These are phyloP conservation scores for Conus ventricosus DNA, from an alignment of 1,140 invertebrate species.

Conservation along the genomic window DNA sequence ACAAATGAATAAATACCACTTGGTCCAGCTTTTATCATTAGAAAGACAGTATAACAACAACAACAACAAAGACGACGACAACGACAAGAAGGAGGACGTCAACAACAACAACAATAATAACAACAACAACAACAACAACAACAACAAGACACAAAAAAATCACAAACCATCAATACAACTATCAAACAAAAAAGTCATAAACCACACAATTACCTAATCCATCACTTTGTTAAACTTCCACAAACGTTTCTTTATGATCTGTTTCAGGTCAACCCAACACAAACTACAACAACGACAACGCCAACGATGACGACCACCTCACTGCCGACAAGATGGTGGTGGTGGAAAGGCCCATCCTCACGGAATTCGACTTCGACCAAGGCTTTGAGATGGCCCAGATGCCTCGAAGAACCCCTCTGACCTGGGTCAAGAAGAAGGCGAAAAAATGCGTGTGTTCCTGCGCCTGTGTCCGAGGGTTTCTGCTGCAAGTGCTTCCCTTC, in stretches of 20 bases:
- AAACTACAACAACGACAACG: background rate
- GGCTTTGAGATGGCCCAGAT: conserved; percentile 53
- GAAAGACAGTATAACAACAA: too few species aligned
- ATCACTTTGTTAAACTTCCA: too few species aligned
- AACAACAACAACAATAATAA: background rate
- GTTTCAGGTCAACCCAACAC: background rate
- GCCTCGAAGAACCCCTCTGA: conserved; percentile 46
- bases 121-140: background rate
- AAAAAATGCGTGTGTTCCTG: conserved; percentile 60
- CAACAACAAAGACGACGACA: background rate
- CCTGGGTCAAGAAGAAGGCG: conserved; percentile 49
- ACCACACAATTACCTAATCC: too few species aligned
- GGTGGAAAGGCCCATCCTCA: conserved; percentile 69
- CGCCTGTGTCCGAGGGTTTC: conserved; percentile 57
- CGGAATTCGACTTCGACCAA: conserved; percentile 71
- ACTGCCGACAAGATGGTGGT: conserved; percentile 53
- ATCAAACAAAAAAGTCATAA: too few species aligned
- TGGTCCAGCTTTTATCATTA: too few species aligned
- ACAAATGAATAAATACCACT: too few species aligned
- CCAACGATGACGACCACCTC: conserved; percentile 27
- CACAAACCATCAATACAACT: background rate
- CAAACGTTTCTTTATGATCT: background rate
- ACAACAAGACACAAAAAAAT: background rate
- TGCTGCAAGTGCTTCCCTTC: conserved; percentile 67
- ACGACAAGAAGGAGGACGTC: too few species aligned